Percentiles rank a stretch among this genome's conserved stretches.
Evolutionary conservation across 2,113 vertebrate genomes (phyloP).

Genomic region (Cyrtonyx montezumae): DNA sequence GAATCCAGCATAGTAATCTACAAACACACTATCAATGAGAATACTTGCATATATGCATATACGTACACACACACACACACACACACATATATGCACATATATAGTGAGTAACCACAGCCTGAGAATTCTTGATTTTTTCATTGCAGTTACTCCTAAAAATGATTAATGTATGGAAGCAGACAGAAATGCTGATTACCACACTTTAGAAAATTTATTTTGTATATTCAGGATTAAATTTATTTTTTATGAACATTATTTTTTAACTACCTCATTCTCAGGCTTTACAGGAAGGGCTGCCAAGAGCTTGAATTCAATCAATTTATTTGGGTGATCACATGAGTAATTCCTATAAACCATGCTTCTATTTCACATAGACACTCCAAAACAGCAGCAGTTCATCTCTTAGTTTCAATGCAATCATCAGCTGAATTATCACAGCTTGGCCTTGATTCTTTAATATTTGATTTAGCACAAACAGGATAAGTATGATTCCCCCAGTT

Average conservation of each 20-base stretch:
- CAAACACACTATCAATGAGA: neutral
- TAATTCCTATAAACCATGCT: neutral
- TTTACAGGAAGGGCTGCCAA: neutral
- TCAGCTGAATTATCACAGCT: slow-evolving; percentile 4
- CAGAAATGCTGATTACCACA: slow-evolving; percentile 9
- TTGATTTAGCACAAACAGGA: neutral
- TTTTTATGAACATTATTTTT: neutral
- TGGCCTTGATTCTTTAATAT: neutral
- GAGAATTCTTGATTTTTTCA: neutral
- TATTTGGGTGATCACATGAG: neutral
- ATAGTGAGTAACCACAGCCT: neutral
- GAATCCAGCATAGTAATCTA: neutral
- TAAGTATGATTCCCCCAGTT: neutral
- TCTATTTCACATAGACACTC: neutral
- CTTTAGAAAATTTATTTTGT: neutral
- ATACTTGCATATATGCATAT: neutral
- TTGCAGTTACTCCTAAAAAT: neutral
- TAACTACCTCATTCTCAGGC: neutral
- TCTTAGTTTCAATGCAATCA: neutral
- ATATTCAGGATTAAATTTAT: neutral
- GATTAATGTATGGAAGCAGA: neutral
- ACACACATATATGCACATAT: neutral
- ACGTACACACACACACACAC: too few species aligned
- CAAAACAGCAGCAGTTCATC: neutral
- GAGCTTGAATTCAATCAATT: neutral